Evolutionary conservation across 1,140 invertebrate genomes (phyloP).

Genomic region (Harlomillsia oculata): DNA sequence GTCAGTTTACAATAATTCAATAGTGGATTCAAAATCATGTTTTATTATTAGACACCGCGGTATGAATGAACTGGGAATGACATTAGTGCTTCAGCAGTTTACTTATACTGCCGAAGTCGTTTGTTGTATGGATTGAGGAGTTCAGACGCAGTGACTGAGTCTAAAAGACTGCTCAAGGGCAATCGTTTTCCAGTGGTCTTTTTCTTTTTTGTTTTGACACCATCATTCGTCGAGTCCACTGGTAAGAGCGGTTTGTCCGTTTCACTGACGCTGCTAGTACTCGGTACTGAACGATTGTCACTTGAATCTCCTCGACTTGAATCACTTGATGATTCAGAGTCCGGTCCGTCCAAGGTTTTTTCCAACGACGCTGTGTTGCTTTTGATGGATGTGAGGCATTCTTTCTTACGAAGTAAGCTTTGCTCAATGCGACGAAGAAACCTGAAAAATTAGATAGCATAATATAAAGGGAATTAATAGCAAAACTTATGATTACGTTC

Average conservation of each 20-base stretch:
- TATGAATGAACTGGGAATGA: too few species aligned
- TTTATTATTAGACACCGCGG: too few species aligned
- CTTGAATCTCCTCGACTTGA: conserved; percentile 31
- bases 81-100: too few species aligned
- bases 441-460: conserved; percentile 37
- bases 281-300: conserved; percentile 36
- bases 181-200: too few species aligned
- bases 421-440: conserved; percentile 50
- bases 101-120: conserved; percentile 17
- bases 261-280: conserved; percentile 3
- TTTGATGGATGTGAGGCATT: conserved; percentile 10
- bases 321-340: conserved; percentile 42
- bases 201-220: background rate
- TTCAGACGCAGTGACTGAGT: conserved; percentile 11
- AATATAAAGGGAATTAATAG: background rate
- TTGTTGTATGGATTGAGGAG: conserved; percentile 11
- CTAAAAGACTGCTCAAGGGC: background rate
- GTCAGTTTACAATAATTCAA: too few species aligned
- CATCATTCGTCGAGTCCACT: background rate
- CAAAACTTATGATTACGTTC: background rate
- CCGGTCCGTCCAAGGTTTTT: conserved; percentile 43
- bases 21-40: too few species aligned
- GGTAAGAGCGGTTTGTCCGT: conserved; percentile 21
- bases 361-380: conserved; percentile 43
- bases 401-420: conserved; percentile 44